Percentiles rank a stretch among this genome's conserved stretches.
Evolutionary conservation across 2,888 invertebrate species (phyloP).

Genomic region (Suillia variegata): DNA sequence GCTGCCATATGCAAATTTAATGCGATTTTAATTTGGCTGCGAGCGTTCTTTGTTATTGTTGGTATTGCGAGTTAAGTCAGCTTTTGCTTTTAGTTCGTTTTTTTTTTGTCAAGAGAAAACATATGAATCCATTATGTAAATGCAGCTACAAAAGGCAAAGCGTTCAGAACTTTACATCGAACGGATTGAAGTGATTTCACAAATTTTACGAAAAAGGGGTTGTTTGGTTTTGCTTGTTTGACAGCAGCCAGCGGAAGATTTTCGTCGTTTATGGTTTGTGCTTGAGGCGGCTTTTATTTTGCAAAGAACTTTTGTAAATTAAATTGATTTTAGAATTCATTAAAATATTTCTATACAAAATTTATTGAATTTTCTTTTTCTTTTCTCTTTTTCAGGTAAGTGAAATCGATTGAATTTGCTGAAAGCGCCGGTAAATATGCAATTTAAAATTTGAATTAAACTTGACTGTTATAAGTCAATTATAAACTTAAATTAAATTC

Average conservation of each 20-base stretch:
- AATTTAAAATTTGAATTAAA: not conserved
- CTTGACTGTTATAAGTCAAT: too few relatives aligned
- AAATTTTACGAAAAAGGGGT: not conserved
- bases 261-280: not conserved
- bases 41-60: slow-evolving; percentile 30
- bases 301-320: too few relatives aligned
- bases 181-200: not conserved
- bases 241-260: not conserved
- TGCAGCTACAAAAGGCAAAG: slow-evolving; percentile 16
- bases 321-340: too few relatives aligned
- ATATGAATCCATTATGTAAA: slow-evolving; percentile 54
- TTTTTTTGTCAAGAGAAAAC: slow-evolving; percentile 30
- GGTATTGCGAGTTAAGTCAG: slow-evolving; percentile 9
- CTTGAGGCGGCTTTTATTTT: not conserved
- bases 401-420: not conserved
- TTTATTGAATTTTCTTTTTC: not conserved
- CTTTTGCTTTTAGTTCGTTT: slow-evolving; percentile 5
- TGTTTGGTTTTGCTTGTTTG: not conserved
- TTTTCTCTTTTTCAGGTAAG: not conserved
- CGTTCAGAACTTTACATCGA: not conserved
- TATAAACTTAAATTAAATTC: too few relatives aligned
- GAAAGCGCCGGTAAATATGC: not conserved
- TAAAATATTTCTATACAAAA: not conserved
- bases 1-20: slow-evolving; percentile 50
- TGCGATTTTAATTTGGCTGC: slow-evolving; percentile 51